Conservation (phyloP, 1,140 invertebrate genomes). For the Diabrotica virgifera region DNA sequence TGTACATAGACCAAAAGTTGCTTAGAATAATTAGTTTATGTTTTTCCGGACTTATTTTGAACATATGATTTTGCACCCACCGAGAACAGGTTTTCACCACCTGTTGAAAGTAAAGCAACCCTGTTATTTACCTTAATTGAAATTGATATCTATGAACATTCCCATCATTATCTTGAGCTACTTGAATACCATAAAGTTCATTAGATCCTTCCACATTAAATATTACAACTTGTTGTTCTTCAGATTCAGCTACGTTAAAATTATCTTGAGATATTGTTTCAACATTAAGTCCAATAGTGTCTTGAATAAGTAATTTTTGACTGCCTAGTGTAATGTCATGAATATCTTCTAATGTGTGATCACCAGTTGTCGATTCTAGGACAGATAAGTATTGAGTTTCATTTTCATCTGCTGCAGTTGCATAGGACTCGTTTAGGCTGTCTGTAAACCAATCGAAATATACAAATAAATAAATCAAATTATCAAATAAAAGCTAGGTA, state of each 20-base stretch:
- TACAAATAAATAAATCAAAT: too few species aligned
- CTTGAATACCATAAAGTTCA: constrained; percentile 41
- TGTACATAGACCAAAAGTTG: too few species aligned
- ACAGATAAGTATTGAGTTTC: constrained; percentile 41
- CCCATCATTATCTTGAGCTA: constrained; percentile 39
- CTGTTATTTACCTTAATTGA: constrained; percentile 34
- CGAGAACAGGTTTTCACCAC: too few species aligned
- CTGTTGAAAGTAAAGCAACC: too few species aligned
- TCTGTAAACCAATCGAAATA: constrained; percentile 12
- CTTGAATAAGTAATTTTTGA: constrained; percentile 18
- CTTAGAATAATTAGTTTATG: too few species aligned
- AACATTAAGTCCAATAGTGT: constrained; percentile 10
- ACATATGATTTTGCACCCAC: too few species aligned
- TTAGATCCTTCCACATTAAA: constrained; percentile 39
- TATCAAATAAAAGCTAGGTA: too few species aligned
- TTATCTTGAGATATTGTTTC: constrained; percentile 8
- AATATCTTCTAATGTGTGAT: constrained; percentile 35
- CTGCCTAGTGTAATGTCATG: constrained; percentile 28
- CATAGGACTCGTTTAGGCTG: constrained; percentile 36
- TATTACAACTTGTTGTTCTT: constrained; percentile 34
- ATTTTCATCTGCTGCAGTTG: constrained; percentile 33
- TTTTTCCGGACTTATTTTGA: too few species aligned
- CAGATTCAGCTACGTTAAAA: constrained; percentile 9
- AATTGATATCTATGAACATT: constrained; percentile 42
- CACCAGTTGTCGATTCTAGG: constrained; percentile 28